Evolutionary conservation across 2,888 invertebrate species (phyloP), one percentile per base, ranked within the genome.

Genomic region (Phyllotreta striolata): DNA sequence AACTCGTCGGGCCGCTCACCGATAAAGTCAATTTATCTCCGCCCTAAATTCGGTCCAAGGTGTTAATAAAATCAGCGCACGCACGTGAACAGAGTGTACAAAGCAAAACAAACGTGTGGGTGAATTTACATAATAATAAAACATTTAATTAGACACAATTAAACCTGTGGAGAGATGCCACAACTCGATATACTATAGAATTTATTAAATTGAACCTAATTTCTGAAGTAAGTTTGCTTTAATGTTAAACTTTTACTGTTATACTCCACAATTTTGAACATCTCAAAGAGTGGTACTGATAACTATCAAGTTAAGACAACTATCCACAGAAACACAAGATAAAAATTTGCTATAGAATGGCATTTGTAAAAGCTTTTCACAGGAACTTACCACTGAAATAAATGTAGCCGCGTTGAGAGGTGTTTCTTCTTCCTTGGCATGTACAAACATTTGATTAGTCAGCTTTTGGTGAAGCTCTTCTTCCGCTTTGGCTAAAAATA

Each of bases 361-460:
- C 4, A 24, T 24, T 24, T 4, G 24, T 24, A 24, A 46, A 54
- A 47, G 14, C 8, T 44, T 5, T n/a, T 13, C 10, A 51, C 24
- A 35, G 13, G 41, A 46, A 85, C 89, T 87, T 83, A 91, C 91
- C 85, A 91, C 91, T 69, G 91, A 89, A 68, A 91, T 88, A 76
- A 91, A 91, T 58, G 91, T 91, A 67, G 91, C 88, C 1, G 85
- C 87, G 73, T 87, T 85, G 65, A 85, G 74, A 13, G 85, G 85
- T 13, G 79, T 76, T 63, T 83, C 80, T 55, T 84, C 84, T 57
- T 77, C 76, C 65, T 78, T 78, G 41, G 81, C 74, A 61, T 83
- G 80, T 75, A 85, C 85, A 76, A 85, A 85, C 84, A 86, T 84
- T 77, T 86, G 86, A 79, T 86, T 86, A 44, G 85, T 86, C 63